A percentile compares a stretch with the other conserved stretches of the same genome.
phyloP scores from a whole-genome alignment of 2,113 vertebrate species.

The Dipodomys spectabilis region DNA sequence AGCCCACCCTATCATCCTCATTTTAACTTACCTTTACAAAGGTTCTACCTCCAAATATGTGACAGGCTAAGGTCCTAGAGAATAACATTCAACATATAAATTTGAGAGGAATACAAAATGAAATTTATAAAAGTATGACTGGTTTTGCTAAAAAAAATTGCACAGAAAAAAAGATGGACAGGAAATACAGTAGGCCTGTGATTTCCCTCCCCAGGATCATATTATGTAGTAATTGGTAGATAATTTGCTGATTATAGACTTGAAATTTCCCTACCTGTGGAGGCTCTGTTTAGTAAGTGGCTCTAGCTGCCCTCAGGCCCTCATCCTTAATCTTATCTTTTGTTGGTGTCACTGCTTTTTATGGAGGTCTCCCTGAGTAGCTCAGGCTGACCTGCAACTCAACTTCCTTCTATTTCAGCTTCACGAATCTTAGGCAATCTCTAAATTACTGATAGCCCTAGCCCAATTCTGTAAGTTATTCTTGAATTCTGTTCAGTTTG shows the following conservation, averaged over 20 bases:
- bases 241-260: background rate
- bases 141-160: constrained; percentile 2
- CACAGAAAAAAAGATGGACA: background rate
- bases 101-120: background rate
- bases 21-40: constrained; percentile 10
- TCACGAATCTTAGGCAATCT: background rate
- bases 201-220: background rate
- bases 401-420: background rate
- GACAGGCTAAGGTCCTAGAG: background rate
- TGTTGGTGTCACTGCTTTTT: background rate
- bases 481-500: constrained; percentile 4
- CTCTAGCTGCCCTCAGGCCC: background rate
- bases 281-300: background rate
- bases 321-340: background rate
- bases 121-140: background rate
- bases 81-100: background rate
- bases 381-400: background rate
- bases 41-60: background rate
- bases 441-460: background rate
- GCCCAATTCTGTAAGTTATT: background rate
- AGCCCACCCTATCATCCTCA: background rate
- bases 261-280: background rate
- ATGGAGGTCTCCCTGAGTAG: background rate
- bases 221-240: background rate
- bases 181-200: background rate